Evolutionary conservation across 2,888 invertebrate species (phyloP).

Genomic region (Patella caerulea): DNA sequence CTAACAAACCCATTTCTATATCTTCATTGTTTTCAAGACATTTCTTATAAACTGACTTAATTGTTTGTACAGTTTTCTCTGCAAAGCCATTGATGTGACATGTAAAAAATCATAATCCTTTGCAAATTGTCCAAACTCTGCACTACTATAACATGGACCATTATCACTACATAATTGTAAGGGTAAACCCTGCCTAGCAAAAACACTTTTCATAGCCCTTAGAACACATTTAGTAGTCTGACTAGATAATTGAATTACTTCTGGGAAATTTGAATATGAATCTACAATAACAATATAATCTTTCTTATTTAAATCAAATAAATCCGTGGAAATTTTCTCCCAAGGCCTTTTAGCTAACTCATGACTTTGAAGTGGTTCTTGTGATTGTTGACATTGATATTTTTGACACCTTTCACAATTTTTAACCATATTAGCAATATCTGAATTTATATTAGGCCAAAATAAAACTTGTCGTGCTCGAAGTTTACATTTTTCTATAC

Average conservation of each 20-base stretch:
- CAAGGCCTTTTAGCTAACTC: too few species aligned
- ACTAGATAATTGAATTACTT: constrained; percentile 16
- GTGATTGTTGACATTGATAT: neutral
- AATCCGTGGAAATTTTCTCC: constrained; percentile 11
- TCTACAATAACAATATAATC: constrained; percentile 23
- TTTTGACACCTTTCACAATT: too few species aligned
- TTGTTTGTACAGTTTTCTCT: constrained; percentile 30
- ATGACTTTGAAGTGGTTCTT: constrained; percentile 18
- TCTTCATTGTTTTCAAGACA: constrained; percentile 16
- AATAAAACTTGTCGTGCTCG: constrained; percentile 21
- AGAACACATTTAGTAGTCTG: neutral
- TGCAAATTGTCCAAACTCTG: constrained; percentile 25
- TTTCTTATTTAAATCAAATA: constrained; percentile 12
- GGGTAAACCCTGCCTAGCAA: constrained; percentile 23
- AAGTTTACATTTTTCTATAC: constrained; percentile 23
- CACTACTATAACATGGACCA: constrained; percentile 20
- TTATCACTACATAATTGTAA: too few species aligned
- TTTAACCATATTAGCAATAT: constrained; percentile 17
- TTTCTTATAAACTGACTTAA: constrained; percentile 33
- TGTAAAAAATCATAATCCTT: constrained; percentile 24
- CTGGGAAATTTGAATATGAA: constrained; percentile 15
- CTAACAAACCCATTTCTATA: too few species aligned
- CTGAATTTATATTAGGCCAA: constrained; percentile 25
- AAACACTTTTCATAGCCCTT: constrained; percentile 12
- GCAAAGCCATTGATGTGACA: constrained; percentile 32